These are phyloP conservation scores for Plagodis pulveraria DNA, from an alignment of 2,888 invertebrate genomes.

Conservation along the genomic window DNA sequence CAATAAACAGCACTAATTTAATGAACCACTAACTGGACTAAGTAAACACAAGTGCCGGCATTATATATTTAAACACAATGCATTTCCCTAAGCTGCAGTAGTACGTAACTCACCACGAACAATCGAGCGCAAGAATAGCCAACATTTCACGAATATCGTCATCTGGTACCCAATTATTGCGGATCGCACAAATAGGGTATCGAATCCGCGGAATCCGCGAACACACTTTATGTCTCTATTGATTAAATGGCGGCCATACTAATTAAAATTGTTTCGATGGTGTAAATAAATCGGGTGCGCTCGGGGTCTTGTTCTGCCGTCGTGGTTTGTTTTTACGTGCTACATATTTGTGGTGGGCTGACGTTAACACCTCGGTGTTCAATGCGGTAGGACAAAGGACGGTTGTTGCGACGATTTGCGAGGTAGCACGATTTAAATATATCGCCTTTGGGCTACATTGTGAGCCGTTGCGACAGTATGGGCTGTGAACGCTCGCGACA, in stretches of 20 bases:
- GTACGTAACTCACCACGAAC: conserved; percentile 38
- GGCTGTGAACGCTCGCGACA: background rate
- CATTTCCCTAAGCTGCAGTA: conserved; percentile 14
- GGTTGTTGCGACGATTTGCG: conserved; percentile 61
- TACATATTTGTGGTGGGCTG: conserved; percentile 65
- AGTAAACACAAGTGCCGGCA: conserved; percentile 22
- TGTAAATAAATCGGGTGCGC: conserved; percentile 64
- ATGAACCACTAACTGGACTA: conserved; percentile 10
- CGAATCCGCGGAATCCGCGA: conserved; percentile 52
- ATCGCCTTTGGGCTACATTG: conserved; percentile 51
- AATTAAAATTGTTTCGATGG: conserved; percentile 73
- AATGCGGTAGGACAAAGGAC: conserved; percentile 57
- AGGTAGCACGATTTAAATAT: conserved; percentile 65
- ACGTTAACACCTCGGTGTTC: conserved; percentile 61
- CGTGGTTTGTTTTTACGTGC: conserved; percentile 60
- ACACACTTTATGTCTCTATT: conserved; percentile 71
- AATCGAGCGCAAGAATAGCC: conserved; percentile 52
- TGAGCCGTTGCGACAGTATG: conserved; percentile 38
- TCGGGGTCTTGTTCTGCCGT: conserved; percentile 51
- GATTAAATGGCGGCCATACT: conserved; percentile 65
- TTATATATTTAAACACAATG: conserved; percentile 33
- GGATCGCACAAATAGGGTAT: conserved; percentile 61
- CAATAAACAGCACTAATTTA: conserved; percentile 21
- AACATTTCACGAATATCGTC: conserved; percentile 62
- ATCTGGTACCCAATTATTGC: conserved; percentile 72